These are phyloP conservation scores for Hypena proboscidalis DNA, from an alignment of 2,888 invertebrate species.

Conservation along the genomic window DNA sequence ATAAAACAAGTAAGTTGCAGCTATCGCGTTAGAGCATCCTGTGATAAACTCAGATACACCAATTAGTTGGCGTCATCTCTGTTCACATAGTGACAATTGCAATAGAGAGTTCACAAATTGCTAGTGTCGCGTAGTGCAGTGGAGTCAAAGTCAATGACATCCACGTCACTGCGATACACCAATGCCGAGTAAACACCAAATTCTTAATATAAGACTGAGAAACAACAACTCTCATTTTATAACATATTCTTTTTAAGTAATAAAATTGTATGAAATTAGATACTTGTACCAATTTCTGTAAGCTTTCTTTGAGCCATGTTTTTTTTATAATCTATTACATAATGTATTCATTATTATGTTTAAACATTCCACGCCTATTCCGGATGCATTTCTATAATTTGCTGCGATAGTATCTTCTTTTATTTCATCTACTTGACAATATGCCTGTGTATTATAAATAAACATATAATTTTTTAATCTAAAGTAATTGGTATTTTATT, in stretches of 20 bases:
- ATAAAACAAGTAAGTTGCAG: not conserved
- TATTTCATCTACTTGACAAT: conserved; percentile 62
- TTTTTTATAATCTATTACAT: conserved; percentile 9
- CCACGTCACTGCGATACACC: too few species aligned
- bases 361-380: conserved; percentile 51
- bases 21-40: not conserved
- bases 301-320: conserved; percentile 11
- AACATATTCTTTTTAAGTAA: conserved; percentile 11
- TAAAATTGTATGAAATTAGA: conserved; percentile 12
- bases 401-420: conserved; percentile 44
- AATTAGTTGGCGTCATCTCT: not conserved
- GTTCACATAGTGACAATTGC: not conserved
- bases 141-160: conserved; percentile 32
- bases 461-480: conserved; percentile 53
- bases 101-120: not conserved
- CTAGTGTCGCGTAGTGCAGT: conserved; percentile 31
- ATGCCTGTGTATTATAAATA: conserved; percentile 60
- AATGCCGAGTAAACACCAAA: too few species aligned
- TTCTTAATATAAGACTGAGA: not conserved
- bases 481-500: conserved; percentile 11
- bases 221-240: conserved; percentile 20
- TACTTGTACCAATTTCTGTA: conserved; percentile 8
- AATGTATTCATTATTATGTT: conserved; percentile 15
- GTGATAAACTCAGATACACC: too few species aligned
- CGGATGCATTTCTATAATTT: conserved; percentile 48